Percentiles rank a stretch among this genome's conserved stretches.
These are phyloP conservation scores for Syngnathus rostellatus DNA, from an alignment of 2,797 vertebrate genomes.

Conservation along the genomic window DNA sequence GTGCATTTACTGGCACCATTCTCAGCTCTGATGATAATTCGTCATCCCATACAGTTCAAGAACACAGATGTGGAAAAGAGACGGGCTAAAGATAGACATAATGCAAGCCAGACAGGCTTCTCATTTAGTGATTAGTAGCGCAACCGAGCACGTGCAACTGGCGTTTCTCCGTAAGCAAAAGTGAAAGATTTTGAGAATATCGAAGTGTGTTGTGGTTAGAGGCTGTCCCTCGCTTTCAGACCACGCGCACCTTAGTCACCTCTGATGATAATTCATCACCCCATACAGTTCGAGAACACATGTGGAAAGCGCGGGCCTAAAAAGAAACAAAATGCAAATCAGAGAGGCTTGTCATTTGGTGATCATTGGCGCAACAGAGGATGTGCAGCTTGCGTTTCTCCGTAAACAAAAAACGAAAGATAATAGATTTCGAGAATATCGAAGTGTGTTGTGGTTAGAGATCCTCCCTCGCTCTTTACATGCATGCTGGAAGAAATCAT, in stretches of 20 bases:
- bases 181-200: conserved; percentile 22
- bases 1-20: neutral
- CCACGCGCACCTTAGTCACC: no score
- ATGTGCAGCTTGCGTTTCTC: conserved; percentile 8
- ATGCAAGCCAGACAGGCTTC: neutral
- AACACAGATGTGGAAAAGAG: neutral
- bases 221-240: neutral
- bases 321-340: no score
- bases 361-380: neutral
- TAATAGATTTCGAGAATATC: conserved; percentile 23
- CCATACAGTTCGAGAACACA: neutral
- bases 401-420: conserved; percentile 11
- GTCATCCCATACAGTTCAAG: neutral
- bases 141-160: neutral
- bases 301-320: neutral
- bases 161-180: conserved; percentile 21
- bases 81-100: neutral
- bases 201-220: conserved; percentile 30
- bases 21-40: neutral
- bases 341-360: neutral
- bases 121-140: neutral
- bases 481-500: neutral
- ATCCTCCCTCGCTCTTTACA: neutral
- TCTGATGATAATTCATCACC: neutral
- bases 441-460: conserved; percentile 31